Base-by-base conservation (phyloP, 2,888 invertebrate species). In the Nudaria mundana region DNA sequence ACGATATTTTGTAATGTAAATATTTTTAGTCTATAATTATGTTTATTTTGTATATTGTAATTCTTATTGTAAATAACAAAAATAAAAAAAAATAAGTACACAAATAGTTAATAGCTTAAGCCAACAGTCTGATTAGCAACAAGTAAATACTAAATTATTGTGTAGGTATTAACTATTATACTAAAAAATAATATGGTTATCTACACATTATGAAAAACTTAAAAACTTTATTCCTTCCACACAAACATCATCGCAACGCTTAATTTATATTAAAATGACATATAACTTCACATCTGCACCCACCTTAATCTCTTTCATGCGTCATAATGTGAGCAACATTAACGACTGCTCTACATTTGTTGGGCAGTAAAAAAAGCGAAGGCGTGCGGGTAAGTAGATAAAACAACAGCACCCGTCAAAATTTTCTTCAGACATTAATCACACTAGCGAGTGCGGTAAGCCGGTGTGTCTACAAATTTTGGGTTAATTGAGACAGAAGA, bases 341-440 rank as follows among this genome's bases (percentile, higher is more conserved):
- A 85, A 79, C 82, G 75, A 80, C 72, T 81, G 86, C 70, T 82
- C 84, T 50, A 87, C 81, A 85, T 86, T 78, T 61, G 58, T 71
- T 52, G 56, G 49, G 53, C 57, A 48, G 46, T 65, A 52, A 68
- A 81, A 85, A 83, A 37, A 86, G 85, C 84, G 58, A 54, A 75
- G 82, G 83, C 87, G 86, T 86, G 87, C 84, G 78, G 86, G 77
- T 87, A 88, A 88, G 84, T 88, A 88, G 78, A 81, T 84, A 81
- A 85, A 84, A 87, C 85, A 85, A 86, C 86, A 84, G 81, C 85
- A 78, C 78, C 83, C 84, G 79, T 86, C 87, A 81, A 87, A n/a
- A 88, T 87, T 87, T 87, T 77, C 83, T 84, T 72, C 72, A 73
- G 79, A 78, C 87, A 87, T 87, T 87, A 87, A 87, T 87, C 88